Base-by-base conservation (phyloP, 2,113 vertebrate species). In the Sus scrofa region DNA sequence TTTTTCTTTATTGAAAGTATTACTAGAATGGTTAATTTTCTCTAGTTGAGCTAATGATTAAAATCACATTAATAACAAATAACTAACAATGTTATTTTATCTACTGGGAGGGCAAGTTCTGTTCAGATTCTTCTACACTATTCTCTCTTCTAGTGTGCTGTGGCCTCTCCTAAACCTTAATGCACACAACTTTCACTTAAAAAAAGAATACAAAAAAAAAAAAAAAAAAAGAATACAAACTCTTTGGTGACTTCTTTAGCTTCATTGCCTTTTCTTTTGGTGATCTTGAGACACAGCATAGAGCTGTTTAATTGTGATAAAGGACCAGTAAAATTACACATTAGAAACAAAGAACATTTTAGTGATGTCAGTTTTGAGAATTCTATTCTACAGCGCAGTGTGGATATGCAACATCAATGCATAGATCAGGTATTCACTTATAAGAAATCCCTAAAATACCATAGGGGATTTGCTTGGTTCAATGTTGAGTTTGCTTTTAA, bases 251-350 rank as follows among this genome's bases (percentile, higher is more conserved):
- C 56, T 90, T 96, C 77, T 93, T 96, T 95, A 96, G 88, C 81
- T 96, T 97, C 92, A 89, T 89, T 97, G 90, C 78, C 91, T 97
- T 95, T 44, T 82, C 68, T 96, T 78, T 97, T 94, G 60, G 54
- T 78, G 78, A 92, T 81, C 86, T 39, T 82, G 58, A 94, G 95
- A 96, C 91, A 91, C 75, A 94, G 96, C 92, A 93, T 62, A 71
- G 44, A 89, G 0, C 97, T 77, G 85, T 96, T 19, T 88, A 83
- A 70, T 75, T 30, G 32, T 81, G 83, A 96, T 83, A 56, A 89
- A 90, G 79, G 91, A 95, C 54, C 70, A 94, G 71, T 79, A 86
- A 98, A 97, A 95, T 97, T 89, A 96, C 37, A 6, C 78, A 56
- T n/a, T 89, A 83, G 34, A 98, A 90, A 97, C 32, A 82, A 73